Evolutionary conservation across 2,888 invertebrate genomes (phyloP).

Genomic region (Nemotelus pantherinus): DNA sequence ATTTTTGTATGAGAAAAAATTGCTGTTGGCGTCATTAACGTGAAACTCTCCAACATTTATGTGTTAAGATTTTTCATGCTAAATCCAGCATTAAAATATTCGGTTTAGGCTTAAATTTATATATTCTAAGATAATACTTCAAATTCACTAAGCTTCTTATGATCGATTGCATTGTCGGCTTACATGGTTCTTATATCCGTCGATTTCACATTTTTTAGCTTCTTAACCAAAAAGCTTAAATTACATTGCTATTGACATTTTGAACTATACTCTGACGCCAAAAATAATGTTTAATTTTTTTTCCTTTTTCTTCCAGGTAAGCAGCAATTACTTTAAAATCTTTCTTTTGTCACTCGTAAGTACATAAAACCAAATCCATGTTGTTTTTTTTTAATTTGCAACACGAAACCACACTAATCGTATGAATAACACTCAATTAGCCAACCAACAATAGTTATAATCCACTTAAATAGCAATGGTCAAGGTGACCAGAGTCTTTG

Average conservation of each 20-base stretch:
- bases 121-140: too few relatives aligned
- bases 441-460: neutral
- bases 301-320: slow-evolving; percentile 21
- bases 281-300: neutral
- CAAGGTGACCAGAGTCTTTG: slow-evolving; percentile 10
- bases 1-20: too few relatives aligned
- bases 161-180: too few relatives aligned
- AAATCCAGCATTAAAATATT: too few relatives aligned
- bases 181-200: too few relatives aligned
- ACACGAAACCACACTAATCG: neutral
- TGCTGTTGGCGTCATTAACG: too few relatives aligned
- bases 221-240: too few relatives aligned
- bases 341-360: neutral
- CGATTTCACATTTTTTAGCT: too few relatives aligned
- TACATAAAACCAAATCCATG: neutral
- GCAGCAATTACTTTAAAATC: neutral
- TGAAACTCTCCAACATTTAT: too few relatives aligned
- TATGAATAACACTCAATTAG: neutral
- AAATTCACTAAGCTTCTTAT: too few relatives aligned
- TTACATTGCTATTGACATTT: neutral
- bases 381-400: neutral
- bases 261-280: neutral
- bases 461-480: slow-evolving; percentile 18
- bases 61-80: too few relatives aligned
- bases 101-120: too few relatives aligned